A percentile compares a stretch with the other conserved stretches of the same genome.
These are phyloP conservation scores for Sinhomidia bicolor DNA, from an alignment of 2,888 invertebrate species.

Conservation along the genomic window DNA sequence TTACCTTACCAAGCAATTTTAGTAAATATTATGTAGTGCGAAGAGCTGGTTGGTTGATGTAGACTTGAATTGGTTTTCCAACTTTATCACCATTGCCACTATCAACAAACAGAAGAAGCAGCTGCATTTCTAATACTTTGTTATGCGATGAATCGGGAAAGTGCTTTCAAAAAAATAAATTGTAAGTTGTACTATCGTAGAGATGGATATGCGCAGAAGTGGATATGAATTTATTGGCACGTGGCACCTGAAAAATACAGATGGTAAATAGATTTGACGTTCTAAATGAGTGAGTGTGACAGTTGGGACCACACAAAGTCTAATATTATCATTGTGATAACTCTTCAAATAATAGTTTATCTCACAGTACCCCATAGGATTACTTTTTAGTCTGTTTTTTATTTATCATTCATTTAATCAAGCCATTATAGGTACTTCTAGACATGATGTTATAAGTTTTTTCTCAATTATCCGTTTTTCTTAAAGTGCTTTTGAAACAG, in stretches of 20 bases:
- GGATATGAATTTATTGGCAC: constrained; percentile 43
- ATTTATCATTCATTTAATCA: background rate
- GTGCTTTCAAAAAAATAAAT: background rate
- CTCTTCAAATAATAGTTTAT: background rate
- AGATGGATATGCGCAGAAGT: background rate
- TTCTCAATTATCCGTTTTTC: background rate
- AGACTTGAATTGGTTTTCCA: background rate
- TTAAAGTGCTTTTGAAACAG: background rate
- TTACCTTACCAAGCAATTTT: background rate
- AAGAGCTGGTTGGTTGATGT: no score
- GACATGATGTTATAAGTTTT: background rate
- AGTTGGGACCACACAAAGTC: constrained; percentile 13
- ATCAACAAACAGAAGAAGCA: constrained; percentile 25
- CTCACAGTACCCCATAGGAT: background rate
- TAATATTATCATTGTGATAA: background rate
- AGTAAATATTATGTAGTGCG: background rate
- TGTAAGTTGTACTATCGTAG: constrained; percentile 5
- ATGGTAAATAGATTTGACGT: background rate
- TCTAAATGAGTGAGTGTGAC: background rate
- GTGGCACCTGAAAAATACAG: constrained; percentile 39
- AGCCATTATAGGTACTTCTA: background rate
- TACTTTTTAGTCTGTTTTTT: no score
- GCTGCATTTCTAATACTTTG: background rate
- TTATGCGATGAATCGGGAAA: background rate
- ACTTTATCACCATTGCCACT: background rate